These are phyloP conservation scores for Amphiprion clarkii DNA, from an alignment of 2,797 vertebrate genomes.

Conservation along the genomic window DNA sequence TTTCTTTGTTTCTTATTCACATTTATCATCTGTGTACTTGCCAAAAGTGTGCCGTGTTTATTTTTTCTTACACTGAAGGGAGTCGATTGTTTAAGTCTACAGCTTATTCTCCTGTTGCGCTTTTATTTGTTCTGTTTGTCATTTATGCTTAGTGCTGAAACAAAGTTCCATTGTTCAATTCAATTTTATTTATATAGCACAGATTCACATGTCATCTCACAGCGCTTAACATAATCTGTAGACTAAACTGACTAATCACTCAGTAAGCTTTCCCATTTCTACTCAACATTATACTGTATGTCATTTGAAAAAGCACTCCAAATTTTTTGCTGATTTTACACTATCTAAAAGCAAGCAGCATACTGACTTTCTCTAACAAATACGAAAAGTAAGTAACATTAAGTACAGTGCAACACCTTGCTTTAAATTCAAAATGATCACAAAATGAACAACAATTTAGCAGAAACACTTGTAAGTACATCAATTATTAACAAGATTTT, in stretches of 20 bases:
- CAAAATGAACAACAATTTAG: conserved; percentile 21
- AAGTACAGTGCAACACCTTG: neutral
- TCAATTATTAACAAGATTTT: conserved; percentile 71
- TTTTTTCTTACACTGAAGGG: neutral
- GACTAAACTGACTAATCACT: no score
- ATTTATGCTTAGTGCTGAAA: neutral
- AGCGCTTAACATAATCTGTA: neutral
- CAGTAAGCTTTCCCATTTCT: neutral
- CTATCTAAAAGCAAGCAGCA: no score
- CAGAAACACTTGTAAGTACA: conserved; percentile 32
- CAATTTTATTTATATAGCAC: no score
- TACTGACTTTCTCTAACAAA: no score
- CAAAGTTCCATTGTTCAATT: neutral
- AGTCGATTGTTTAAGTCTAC: neutral
- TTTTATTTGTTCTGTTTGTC: neutral
- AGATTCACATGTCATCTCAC: no score
- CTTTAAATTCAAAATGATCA: conserved; percentile 12
- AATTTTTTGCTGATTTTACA: no score
- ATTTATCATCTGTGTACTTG: neutral
- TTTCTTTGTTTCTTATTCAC: neutral
- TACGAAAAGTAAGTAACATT: no score
- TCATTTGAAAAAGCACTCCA: no score
- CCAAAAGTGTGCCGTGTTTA: neutral
- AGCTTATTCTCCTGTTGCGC: neutral
- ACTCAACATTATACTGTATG: no score